Conservation (phyloP, 2,113 vertebrate species). For the Tyto alba region DNA sequence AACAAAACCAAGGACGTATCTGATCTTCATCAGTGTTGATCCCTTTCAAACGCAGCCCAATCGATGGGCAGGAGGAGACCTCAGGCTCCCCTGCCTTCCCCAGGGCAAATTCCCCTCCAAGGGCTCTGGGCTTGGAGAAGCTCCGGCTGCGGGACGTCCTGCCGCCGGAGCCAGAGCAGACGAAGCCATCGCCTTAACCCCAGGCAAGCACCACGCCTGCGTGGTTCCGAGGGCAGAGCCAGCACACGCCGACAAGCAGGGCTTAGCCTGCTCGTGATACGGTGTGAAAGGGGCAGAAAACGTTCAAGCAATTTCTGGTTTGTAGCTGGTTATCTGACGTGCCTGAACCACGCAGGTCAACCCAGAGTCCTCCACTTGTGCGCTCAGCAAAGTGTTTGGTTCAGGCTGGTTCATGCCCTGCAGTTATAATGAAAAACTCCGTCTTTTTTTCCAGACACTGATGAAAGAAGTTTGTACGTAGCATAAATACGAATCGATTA, state of each 20-base stretch:
- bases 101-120: background rate
- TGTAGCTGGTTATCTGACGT: background rate
- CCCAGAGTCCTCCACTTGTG: background rate
- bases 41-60: background rate
- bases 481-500: background rate
- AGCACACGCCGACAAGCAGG: accelerated
- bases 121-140: background rate
- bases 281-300: background rate
- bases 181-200: accelerated
- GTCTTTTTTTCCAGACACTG: background rate
- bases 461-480: background rate
- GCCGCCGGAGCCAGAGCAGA: background rate
- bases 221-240: background rate
- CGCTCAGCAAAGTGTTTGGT: too few relatives aligned
- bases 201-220: background rate
- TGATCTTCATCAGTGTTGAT: background rate
- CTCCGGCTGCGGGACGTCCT: background rate
- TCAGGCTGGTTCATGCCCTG: background rate
- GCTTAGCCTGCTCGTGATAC: accelerated
- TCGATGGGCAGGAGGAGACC: accelerated
- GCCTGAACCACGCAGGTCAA: background rate
- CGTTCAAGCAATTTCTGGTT: too few relatives aligned
- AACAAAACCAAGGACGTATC: background rate
- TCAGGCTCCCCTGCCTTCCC: background rate
- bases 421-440: background rate